These are phyloP conservation scores for Nebria brevicollis DNA, from an alignment of 2,888 invertebrate genomes.

Conservation along the genomic window DNA sequence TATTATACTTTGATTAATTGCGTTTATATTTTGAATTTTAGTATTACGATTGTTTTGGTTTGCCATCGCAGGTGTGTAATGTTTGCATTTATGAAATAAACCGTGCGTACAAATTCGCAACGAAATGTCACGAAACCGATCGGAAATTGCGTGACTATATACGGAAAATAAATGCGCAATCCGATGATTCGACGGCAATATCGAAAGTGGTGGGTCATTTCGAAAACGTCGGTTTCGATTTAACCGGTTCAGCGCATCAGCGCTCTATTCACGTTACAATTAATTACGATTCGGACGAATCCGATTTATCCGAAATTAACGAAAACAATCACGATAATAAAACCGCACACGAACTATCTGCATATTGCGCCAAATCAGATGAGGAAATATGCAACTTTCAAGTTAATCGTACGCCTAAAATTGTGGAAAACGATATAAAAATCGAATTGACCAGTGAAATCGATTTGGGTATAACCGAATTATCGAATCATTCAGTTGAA, in stretches of 20 bases:
- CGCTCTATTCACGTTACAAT: background rate
- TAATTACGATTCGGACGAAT: background rate
- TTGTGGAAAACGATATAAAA: background rate
- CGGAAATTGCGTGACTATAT: background rate
- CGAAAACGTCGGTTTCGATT: background rate
- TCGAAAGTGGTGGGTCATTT: background rate
- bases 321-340: background rate
- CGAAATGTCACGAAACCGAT: slow-evolving; percentile 8
- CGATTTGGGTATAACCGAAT: background rate
- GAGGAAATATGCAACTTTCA: too few relatives aligned
- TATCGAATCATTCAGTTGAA: too few relatives aligned
- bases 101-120: background rate
- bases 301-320: background rate
- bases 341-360: too few relatives aligned
- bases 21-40: background rate
- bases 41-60: background rate
- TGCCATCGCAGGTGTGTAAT: background rate
- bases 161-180: background rate
- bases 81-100: background rate
- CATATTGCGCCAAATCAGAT: background rate
- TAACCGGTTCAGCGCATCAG: background rate
- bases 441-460: background rate
- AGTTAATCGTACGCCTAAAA: background rate
- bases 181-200: background rate
- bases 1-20: background rate